Conservation (phyloP, 2,888 invertebrate genomes). For the Sphaerophoria rueppellii region DNA sequence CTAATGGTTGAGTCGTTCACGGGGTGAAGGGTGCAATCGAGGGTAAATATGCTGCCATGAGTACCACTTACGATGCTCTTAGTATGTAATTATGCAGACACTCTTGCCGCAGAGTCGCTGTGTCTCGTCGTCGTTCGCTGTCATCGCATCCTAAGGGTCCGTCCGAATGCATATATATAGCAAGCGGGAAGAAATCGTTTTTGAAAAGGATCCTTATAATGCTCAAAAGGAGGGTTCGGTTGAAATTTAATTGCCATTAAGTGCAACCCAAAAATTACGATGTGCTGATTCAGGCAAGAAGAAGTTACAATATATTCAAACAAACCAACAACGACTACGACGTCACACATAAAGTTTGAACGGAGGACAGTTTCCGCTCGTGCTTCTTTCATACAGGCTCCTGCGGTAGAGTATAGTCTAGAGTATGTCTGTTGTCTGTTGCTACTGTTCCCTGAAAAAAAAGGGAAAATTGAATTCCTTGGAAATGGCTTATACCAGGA, state of each 20-base stretch:
- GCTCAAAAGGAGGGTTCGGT: constrained; percentile 43
- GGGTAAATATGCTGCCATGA: constrained; percentile 52
- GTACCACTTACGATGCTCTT: constrained; percentile 70
- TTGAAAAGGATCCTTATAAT: too few relatives aligned
- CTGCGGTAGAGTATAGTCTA: not conserved
- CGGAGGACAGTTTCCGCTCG: not conserved
- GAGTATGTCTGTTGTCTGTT: not conserved
- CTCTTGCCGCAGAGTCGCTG: constrained; percentile 62
- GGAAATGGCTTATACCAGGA: constrained; percentile 50
- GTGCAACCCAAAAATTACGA: constrained; percentile 71
- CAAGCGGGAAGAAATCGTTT: constrained; percentile 14
- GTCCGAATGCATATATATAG: not conserved
- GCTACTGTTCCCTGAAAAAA: constrained; percentile 1
- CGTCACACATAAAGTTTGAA: not conserved
- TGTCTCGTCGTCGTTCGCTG: not conserved
- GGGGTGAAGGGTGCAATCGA: constrained; percentile 43
- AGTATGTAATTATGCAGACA: constrained; percentile 73
- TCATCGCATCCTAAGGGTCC: not conserved
- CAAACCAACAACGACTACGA: not conserved
- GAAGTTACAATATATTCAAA: constrained; percentile 21
- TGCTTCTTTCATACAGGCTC: too few relatives aligned
- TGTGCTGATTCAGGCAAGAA: constrained; percentile 65
- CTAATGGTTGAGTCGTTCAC: too few relatives aligned
- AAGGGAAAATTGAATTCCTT: constrained; percentile 29
- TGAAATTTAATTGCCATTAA: constrained; percentile 72